phyloP scores from a whole-genome alignment of 1,140 invertebrate genomes.

The Drosophila ercepeae region DNA sequence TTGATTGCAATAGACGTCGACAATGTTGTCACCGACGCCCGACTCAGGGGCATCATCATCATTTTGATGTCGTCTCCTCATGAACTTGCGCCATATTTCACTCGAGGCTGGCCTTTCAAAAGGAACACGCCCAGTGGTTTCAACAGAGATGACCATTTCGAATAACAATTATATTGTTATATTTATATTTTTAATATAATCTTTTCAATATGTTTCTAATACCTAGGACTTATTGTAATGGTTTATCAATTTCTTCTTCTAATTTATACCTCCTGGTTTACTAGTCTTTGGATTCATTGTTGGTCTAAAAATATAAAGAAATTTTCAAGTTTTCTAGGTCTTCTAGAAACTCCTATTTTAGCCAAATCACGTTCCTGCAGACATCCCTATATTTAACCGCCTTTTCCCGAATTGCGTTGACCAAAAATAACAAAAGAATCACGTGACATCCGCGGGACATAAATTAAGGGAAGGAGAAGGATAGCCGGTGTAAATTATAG shows the following conservation, averaged over 20 bases:
- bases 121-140: slow-evolving; percentile 31
- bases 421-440: slow-evolving; percentile 67
- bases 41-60: slow-evolving; percentile 52
- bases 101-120: slow-evolving; percentile 64
- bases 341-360: too few relatives aligned
- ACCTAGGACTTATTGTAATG: too few relatives aligned
- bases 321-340: too few relatives aligned
- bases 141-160: slow-evolving; percentile 3
- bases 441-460: slow-evolving; percentile 75
- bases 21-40: slow-evolving; percentile 34
- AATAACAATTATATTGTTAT: not conserved
- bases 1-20: slow-evolving; percentile 75
- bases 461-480: slow-evolving; percentile 52
- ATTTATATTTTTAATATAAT: not conserved
- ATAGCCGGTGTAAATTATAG: slow-evolving; percentile 67
- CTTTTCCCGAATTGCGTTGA: slow-evolving; percentile 56
- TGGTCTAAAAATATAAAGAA: too few relatives aligned
- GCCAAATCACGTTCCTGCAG: not conserved
- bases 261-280: too few relatives aligned
- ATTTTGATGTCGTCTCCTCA: slow-evolving; percentile 72
- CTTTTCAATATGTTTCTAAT: too few relatives aligned
- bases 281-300: not conserved
- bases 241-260: too few relatives aligned
- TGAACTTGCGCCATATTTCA: slow-evolving; percentile 78
- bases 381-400: not conserved